phyloP scores from a whole-genome alignment of 1,140 invertebrate species.

The Contarinia nasturtii region DNA sequence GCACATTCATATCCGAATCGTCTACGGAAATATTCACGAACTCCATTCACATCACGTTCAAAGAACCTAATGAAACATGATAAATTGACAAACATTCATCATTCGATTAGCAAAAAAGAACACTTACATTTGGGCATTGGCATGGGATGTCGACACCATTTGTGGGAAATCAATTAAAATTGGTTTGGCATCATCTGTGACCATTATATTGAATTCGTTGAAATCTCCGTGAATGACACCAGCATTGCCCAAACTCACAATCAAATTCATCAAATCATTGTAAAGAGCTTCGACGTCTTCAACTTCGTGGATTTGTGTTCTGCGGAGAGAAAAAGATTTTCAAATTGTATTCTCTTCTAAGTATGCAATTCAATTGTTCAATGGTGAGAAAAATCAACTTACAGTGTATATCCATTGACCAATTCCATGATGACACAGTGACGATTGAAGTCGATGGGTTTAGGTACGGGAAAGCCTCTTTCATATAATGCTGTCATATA shows the following conservation, averaged over 20 bases:
- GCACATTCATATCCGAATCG: constrained; percentile 85
- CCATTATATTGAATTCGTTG: constrained; percentile 97
- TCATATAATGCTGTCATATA: constrained; percentile 92
- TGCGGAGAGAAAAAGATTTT: constrained; percentile 25
- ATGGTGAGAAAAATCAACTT: constrained; percentile 16
- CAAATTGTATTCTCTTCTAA: not conserved
- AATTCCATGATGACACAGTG: constrained; percentile 96
- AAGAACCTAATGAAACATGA: constrained; percentile 56
- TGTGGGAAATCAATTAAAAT: constrained; percentile 97
- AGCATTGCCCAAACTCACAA: constrained; percentile 74
- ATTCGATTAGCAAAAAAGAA: too few species aligned
- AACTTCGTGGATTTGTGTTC: constrained; percentile 65
- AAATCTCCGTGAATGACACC: constrained; percentile 98
- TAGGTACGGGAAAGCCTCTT: constrained; percentile 83
- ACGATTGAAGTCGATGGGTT: constrained; percentile 85
- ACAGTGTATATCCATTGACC: constrained; percentile 57
- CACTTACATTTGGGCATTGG: constrained; percentile 76
- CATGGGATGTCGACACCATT: constrained; percentile 90
- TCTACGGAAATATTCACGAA: constrained; percentile 80
- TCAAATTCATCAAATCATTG: constrained; percentile 88
- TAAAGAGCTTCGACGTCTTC: constrained; percentile 65
- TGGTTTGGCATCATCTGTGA: constrained; percentile 61
- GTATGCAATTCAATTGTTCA: too few species aligned
- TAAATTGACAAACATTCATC: not conserved
- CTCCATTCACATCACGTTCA: constrained; percentile 85